Evolutionary conservation across 1,140 invertebrate genomes (phyloP), one percentile per base, ranked within the genome.

Genomic region (Temnothorax longispinosus): DNA sequence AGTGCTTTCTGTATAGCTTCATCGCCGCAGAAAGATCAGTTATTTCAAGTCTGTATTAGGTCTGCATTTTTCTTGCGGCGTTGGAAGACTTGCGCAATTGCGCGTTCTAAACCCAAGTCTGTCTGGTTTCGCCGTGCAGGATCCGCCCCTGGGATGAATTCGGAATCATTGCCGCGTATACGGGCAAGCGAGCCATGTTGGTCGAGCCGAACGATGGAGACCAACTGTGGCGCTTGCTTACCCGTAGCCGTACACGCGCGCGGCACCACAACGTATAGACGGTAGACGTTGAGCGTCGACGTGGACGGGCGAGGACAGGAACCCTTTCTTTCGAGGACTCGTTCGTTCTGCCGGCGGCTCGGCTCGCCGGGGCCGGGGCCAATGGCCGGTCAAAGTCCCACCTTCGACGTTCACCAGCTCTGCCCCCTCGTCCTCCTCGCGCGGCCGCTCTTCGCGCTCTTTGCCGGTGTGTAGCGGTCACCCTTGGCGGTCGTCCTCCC

Each of bases 311-410:
- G 80, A 84, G 80, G 80, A 84, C 80, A 75, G 69, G 38, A 67
- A 84, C 69, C 80, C 69, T 84, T 84, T 84, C 80, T 84, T 84
- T 84, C 80, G 80, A 84, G 80, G 80, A 84, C 80, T 84, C 69
- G 80, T 75, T 84, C 80, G 80, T 74, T 84, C 80, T 74, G 80
- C 80, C 80, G 44, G 67, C 80, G 80, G 69, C 80, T 81, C 27
- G 78, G 72, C 78, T 84, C 80, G 38, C 27, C 27, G 27, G 27
- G 27, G 27, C 27, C 69, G 80, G 54, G 80, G 80, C 77, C 80
- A 84, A 84, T 84, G 80, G 38, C 80, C 80, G 80, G 80, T 84
- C 80, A 84, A 84, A 84, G 80, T 84, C 80, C 80, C 80, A 84
- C 80, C 80, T 82, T 84, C 80, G 67, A 84, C 80, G 80, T 84